These are phyloP conservation scores for Episyrphus balteatus DNA, from an alignment of 1,140 invertebrate species.

Conservation along the genomic window DNA sequence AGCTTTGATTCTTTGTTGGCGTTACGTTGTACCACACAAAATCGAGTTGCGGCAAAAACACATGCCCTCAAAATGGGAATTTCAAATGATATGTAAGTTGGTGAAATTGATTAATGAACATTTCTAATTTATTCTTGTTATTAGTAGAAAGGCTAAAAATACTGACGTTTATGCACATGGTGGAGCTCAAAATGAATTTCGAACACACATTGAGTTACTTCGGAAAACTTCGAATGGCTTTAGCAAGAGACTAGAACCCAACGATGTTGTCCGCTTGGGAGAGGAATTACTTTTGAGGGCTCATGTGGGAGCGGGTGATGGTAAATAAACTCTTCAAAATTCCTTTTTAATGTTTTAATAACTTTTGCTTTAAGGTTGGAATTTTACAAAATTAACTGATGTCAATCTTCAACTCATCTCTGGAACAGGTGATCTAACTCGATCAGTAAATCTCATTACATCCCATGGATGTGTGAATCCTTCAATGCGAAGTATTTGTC, in stretches of 20 bases:
- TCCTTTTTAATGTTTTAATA: neutral
- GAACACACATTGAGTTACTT: constrained; percentile 47
- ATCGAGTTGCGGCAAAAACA: constrained; percentile 45
- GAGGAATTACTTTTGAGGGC: constrained; percentile 52
- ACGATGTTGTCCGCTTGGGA: constrained; percentile 48
- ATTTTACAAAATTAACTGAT: constrained; percentile 47
- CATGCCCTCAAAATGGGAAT: constrained; percentile 40
- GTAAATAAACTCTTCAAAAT: constrained; percentile 26
- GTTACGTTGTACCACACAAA: constrained; percentile 50
- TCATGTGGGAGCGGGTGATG: constrained; percentile 47
- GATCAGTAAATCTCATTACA: constrained; percentile 41
- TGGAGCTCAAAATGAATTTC: constrained; percentile 45
- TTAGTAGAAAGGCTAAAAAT: constrained; percentile 31
- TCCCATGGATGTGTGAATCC: constrained; percentile 49
- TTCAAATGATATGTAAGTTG: constrained; percentile 34
- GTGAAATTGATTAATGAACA: neutral
- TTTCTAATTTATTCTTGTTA: neutral
- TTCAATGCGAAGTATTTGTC: constrained; percentile 42
- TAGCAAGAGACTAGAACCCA: constrained; percentile 42
- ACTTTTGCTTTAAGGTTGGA: constrained; percentile 43
- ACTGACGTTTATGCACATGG: constrained; percentile 40
- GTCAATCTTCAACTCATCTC: constrained; percentile 42
- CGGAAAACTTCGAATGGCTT: constrained; percentile 42
- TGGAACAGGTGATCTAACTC: constrained; percentile 28
- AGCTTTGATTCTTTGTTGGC: constrained; percentile 48